These are phyloP conservation scores for Harpalus rufipes DNA, from an alignment of 2,888 invertebrate species.

Conservation along the genomic window DNA sequence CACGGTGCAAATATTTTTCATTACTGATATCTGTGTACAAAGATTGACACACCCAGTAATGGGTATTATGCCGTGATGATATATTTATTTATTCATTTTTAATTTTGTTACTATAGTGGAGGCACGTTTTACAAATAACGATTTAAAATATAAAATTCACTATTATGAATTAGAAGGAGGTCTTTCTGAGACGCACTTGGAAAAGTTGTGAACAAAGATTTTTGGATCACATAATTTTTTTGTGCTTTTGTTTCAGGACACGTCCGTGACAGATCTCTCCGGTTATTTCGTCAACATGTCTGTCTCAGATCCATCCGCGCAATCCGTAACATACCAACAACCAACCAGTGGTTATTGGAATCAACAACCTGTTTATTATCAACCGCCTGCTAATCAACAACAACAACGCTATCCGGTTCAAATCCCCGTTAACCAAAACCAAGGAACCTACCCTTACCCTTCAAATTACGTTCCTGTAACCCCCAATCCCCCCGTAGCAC, in stretches of 20 bases:
- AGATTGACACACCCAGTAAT: no score
- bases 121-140: no score
- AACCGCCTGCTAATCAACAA: slow-evolving; percentile 70
- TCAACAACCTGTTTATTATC: slow-evolving; percentile 74
- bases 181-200: no score
- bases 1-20: no score
- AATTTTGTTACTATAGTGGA: no score
- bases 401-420: slow-evolving; percentile 57
- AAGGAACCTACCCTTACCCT: slow-evolving; percentile 68
- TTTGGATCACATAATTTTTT: background rate
- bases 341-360: slow-evolving; percentile 68
- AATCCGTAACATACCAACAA: slow-evolving; percentile 70
- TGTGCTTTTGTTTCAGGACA: slow-evolving; percentile 71
- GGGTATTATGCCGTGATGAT: no score
- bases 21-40: no score
- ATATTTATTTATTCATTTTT: no score
- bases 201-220: background rate
- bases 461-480: slow-evolving; percentile 66
- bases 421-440: slow-evolving; percentile 66
- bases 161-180: no score
- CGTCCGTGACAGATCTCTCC: slow-evolving; percentile 72
- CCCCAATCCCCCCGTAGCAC: slow-evolving; percentile 67
- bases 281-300: slow-evolving; percentile 72
- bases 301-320: slow-evolving; percentile 66
- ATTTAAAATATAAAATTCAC: no score